Percentiles rank a stretch among this genome's conserved stretches.
Conservation (phyloP, 2,113 vertebrate genomes). For the Rattus norvegicus region DNA sequence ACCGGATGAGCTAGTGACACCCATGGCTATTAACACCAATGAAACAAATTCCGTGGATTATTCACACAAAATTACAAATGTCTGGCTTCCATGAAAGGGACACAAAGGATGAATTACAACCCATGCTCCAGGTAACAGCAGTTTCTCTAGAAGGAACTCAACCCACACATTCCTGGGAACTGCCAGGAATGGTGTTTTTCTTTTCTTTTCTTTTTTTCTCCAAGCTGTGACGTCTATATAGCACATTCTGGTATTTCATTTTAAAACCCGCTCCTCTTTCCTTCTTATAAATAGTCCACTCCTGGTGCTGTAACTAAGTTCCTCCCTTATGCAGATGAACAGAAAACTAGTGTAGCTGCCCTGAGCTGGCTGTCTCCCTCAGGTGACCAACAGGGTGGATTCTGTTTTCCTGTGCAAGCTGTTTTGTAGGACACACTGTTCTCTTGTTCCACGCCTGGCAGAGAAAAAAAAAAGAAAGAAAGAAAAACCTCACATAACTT, state of each 20-base stretch:
- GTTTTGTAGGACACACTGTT: conserved; percentile 56
- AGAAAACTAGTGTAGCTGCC: background rate
- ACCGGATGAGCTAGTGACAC: background rate
- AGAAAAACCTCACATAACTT: background rate
- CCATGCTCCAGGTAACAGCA: background rate
- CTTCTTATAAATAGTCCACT: background rate
- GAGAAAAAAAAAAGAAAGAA: background rate
- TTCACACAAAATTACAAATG: background rate
- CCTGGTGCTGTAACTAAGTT: background rate
- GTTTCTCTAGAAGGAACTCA: background rate
- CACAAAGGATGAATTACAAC: background rate
- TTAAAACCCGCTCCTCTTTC: background rate
- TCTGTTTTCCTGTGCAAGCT: conserved; percentile 45
- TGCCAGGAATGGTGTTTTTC: background rate
- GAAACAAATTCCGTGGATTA: background rate
- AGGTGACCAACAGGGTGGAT: conserved; percentile 29
- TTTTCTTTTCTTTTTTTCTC: background rate
- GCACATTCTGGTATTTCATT: background rate
- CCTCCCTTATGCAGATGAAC: background rate
- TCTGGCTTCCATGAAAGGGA: background rate
- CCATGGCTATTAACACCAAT: background rate
- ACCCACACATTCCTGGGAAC: background rate
- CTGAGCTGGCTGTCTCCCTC: background rate
- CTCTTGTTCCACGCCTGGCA: conserved; percentile 31
- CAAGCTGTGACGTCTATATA: background rate